These are phyloP conservation scores for Epirrita christyi DNA, from an alignment of 2,888 invertebrate species.

Conservation along the genomic window DNA sequence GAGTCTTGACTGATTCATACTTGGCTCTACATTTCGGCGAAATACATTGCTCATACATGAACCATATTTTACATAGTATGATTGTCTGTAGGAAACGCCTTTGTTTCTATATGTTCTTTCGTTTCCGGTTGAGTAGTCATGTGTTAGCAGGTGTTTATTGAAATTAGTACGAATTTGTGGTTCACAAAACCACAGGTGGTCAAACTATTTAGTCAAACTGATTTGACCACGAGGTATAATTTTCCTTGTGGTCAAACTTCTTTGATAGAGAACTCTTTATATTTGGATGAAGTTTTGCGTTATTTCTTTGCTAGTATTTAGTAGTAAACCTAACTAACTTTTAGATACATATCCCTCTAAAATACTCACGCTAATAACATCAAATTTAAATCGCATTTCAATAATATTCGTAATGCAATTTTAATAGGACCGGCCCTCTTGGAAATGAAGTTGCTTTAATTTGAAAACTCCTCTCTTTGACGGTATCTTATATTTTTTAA, in stretches of 20 bases:
- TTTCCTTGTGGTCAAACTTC: too few relatives aligned
- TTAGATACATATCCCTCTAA: too few relatives aligned
- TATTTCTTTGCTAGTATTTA: too few relatives aligned
- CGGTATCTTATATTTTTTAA: too few relatives aligned
- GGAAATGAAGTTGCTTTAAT: background rate
- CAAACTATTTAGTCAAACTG: too few relatives aligned
- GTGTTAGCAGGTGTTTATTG: background rate
- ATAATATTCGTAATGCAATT: constrained; percentile 10
- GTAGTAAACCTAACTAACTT: too few relatives aligned
- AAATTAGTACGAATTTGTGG: background rate
- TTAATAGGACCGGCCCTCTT: constrained; percentile 5
- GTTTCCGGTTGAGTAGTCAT: constrained; percentile 14
- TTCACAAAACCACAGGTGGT: too few relatives aligned
- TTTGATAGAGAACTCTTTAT: too few relatives aligned
- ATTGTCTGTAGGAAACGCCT: background rate
- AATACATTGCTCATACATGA: constrained; percentile 18
- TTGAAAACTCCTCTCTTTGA: constrained; percentile 4
- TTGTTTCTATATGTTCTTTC: constrained; percentile 4
- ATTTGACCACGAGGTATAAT: too few relatives aligned
- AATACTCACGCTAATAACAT: too few relatives aligned
- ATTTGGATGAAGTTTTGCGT: too few relatives aligned
- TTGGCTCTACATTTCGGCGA: constrained; percentile 17
- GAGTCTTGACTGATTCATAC: constrained; percentile 17
- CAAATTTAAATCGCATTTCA: background rate
- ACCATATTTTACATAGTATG: constrained; percentile 3